Percentiles rank a stretch among this genome's conserved stretches.
Evolutionary conservation across 2,113 vertebrate species (phyloP).

Genomic region (Corythaeola cristata): DNA sequence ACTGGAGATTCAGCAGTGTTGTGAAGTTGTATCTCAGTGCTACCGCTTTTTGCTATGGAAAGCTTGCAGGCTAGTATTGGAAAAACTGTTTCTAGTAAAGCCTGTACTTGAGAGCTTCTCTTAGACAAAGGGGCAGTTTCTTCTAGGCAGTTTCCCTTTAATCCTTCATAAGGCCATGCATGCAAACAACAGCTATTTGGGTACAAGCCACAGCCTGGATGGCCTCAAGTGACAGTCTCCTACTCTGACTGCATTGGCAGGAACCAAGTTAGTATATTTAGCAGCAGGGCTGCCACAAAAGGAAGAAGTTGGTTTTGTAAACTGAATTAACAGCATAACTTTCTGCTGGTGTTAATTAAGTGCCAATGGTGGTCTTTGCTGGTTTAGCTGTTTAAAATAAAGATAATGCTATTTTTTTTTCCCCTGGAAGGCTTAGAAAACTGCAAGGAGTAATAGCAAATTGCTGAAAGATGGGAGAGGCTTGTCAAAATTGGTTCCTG

Average conservation of each 20-base stretch:
- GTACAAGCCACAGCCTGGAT: neutral
- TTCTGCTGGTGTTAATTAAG: neutral
- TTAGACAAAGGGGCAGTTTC: neutral
- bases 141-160: neutral
- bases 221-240: neutral
- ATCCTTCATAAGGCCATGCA: neutral
- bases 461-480: neutral
- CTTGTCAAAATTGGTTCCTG: neutral
- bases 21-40: neutral
- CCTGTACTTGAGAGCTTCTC: neutral
- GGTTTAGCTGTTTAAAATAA: neutral
- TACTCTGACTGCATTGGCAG: neutral
- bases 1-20: neutral
- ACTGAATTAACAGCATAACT: neutral
- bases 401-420: neutral
- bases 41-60: neutral
- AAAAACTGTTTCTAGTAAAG: neutral
- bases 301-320: neutral
- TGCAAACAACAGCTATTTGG: neutral
- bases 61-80: neutral
- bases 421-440: neutral
- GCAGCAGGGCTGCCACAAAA: neutral
- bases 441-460: neutral
- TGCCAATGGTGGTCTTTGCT: neutral
- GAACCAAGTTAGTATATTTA: neutral